Conservation (phyloP, 2,797 vertebrate genomes). For the Pogoniulus pusillus region DNA sequence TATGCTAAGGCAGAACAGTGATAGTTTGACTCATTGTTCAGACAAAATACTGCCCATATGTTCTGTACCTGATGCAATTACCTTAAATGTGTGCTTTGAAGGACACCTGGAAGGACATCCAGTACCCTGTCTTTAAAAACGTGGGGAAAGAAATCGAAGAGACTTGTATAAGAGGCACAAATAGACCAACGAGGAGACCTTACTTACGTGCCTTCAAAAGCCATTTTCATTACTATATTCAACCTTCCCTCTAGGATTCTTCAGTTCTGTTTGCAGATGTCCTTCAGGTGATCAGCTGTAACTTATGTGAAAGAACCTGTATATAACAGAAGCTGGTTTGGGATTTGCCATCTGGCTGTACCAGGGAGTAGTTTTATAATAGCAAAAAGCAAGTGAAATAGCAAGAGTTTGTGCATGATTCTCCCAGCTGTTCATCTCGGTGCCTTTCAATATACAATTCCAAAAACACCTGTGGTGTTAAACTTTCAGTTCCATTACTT, state of each 20-base stretch:
- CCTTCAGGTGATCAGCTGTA: neutral
- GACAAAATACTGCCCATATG: neutral
- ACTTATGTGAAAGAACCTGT: neutral
- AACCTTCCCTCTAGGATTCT: neutral
- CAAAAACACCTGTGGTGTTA: neutral
- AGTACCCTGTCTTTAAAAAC: neutral
- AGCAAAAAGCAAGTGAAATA: neutral
- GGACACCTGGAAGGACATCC: neutral
- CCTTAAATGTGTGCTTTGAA: neutral
- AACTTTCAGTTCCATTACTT: neutral
- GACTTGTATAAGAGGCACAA: neutral
- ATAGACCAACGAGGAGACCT: neutral
- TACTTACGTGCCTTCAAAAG: neutral
- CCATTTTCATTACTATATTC: neutral
- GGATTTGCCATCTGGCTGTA: slow-evolving; percentile 18
- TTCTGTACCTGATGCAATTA: neutral
- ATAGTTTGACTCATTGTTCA: neutral
- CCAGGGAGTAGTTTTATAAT: neutral
- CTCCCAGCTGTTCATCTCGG: neutral
- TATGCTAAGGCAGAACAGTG: neutral
- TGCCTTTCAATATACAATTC: neutral
- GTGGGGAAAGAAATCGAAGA: neutral
- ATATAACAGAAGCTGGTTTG: neutral
- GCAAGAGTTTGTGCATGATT: neutral
- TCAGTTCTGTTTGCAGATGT: neutral